Conservation (phyloP, 2,888 invertebrate genomes). For the Strigamia transsilvanica region DNA sequence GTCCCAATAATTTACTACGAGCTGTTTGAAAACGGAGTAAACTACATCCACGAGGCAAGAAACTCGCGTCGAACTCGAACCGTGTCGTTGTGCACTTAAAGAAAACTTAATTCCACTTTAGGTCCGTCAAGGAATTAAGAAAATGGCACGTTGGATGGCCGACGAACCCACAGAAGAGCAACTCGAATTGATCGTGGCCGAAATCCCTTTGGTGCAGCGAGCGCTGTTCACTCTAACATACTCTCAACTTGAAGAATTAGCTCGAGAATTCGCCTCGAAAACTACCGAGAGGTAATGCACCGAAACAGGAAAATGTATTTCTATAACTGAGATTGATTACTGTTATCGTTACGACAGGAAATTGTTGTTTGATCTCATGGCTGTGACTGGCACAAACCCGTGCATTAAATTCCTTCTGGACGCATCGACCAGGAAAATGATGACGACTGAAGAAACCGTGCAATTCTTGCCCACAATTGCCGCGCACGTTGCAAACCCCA, state of each 20-base stretch:
- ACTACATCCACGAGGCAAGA: not conserved
- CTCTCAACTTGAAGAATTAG: not conserved
- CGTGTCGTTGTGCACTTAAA: not conserved
- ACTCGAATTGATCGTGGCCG: not conserved
- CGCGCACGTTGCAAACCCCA: not conserved
- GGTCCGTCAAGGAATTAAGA: not conserved
- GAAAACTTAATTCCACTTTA: not conserved
- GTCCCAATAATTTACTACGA: not conserved
- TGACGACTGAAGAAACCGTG: not conserved
- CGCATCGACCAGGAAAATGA: not conserved
- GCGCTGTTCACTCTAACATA: not conserved
- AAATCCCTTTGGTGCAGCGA: not conserved
- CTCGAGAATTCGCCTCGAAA: not conserved
- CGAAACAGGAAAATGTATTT: not conserved
- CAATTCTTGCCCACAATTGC: not conserved
- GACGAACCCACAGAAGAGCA: not conserved
- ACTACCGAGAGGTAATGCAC: not conserved
- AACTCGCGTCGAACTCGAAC: not conserved
- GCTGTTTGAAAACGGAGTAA: not conserved
- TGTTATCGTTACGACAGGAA: not conserved
- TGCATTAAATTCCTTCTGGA: constrained; percentile 11
- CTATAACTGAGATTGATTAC: not conserved
- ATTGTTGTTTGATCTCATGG: not conserved
- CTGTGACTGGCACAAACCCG: not conserved
- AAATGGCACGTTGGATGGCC: not conserved